Evolutionary conservation across 1,140 invertebrate genomes (phyloP).

Genomic region (Drosophila novamexicana): DNA sequence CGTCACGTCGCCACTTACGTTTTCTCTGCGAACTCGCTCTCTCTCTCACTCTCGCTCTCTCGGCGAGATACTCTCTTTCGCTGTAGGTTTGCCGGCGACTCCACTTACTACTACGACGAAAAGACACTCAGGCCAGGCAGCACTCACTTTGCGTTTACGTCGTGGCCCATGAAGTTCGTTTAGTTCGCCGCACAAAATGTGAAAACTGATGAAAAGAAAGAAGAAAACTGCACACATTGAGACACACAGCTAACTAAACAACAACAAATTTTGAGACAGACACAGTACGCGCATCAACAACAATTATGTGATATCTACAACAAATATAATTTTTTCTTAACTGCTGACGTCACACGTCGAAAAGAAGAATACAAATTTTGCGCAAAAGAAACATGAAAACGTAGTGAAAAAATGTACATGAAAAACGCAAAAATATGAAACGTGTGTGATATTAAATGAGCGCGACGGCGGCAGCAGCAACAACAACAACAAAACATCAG

Average conservation of each 20-base stretch:
- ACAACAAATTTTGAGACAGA: conserved; percentile 42
- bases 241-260: conserved; percentile 45
- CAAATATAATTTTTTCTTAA: conserved; percentile 33
- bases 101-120: conserved; percentile 45
- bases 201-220: conserved; percentile 46
- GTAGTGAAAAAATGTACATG: conserved; percentile 40
- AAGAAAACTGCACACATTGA: conserved; percentile 38
- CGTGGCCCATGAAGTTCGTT: conserved; percentile 72
- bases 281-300: conserved; percentile 51
- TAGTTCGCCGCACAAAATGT: conserved; percentile 62
- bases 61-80: conserved; percentile 33
- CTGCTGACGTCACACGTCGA: conserved; percentile 72
- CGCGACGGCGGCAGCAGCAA: conserved; percentile 46
- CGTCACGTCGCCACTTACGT: conserved; percentile 39
- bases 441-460: conserved; percentile 79
- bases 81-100: conserved; percentile 51
- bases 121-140: conserved; percentile 33
- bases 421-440: conserved; percentile 72
- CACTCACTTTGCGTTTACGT: conserved; percentile 66
- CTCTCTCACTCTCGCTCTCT: conserved; percentile 11
- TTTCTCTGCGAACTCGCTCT: conserved; percentile 35
- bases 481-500: conserved; percentile 28
- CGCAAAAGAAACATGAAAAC: conserved; percentile 40
- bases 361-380: conserved; percentile 26
- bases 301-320: conserved; percentile 80